phyloP scores from a whole-genome alignment of 2,797 vertebrate genomes.

The Hybognathus amarus region DNA sequence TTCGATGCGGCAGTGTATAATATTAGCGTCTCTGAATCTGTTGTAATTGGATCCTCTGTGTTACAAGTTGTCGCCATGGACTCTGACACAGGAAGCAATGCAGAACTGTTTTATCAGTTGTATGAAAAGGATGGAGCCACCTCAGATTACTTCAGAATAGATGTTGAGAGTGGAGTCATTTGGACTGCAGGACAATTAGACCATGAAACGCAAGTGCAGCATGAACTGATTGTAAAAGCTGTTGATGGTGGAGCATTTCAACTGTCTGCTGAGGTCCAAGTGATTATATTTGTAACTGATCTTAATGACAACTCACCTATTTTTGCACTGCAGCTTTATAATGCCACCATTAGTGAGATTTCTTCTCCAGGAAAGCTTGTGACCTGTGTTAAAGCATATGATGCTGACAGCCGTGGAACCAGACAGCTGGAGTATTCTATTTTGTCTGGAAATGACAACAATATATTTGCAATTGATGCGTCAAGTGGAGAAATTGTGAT shows the following conservation, averaged over 20 bases:
- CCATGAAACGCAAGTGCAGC: slow-evolving; percentile 74
- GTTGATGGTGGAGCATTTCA: slow-evolving; percentile 80
- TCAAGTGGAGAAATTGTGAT: slow-evolving; percentile 79
- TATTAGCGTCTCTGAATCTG: slow-evolving; percentile 80
- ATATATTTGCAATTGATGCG: slow-evolving; percentile 78
- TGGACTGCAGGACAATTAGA: slow-evolving; percentile 76
- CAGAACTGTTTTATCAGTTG: slow-evolving; percentile 80
- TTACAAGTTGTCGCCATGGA: slow-evolving; percentile 78
- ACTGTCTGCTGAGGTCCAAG: slow-evolving; percentile 72
- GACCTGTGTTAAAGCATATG: slow-evolving; percentile 79
- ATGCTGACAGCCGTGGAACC: slow-evolving; percentile 77
- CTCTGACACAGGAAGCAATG: slow-evolving; percentile 79
- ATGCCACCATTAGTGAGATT: slow-evolving; percentile 80
- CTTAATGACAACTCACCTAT: slow-evolving; percentile 84
- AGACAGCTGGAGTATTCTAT: slow-evolving; percentile 81
- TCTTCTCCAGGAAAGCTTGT: slow-evolving; percentile 82
- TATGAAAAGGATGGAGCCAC: slow-evolving; percentile 71
- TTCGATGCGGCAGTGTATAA: slow-evolving; percentile 75
- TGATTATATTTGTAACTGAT: slow-evolving; percentile 79
- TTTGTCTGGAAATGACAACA: slow-evolving; percentile 81
- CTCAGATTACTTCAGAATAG: slow-evolving; percentile 80
- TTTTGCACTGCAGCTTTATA: slow-evolving; percentile 80
- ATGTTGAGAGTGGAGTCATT: slow-evolving; percentile 79
- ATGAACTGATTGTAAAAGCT: slow-evolving; percentile 77
- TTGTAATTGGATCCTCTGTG: slow-evolving; percentile 78